Evolutionary conservation across 2,113 vertebrate species (phyloP), one percentile per base, ranked within the genome.

Genomic region (Pollimyrus isidori): DNA sequence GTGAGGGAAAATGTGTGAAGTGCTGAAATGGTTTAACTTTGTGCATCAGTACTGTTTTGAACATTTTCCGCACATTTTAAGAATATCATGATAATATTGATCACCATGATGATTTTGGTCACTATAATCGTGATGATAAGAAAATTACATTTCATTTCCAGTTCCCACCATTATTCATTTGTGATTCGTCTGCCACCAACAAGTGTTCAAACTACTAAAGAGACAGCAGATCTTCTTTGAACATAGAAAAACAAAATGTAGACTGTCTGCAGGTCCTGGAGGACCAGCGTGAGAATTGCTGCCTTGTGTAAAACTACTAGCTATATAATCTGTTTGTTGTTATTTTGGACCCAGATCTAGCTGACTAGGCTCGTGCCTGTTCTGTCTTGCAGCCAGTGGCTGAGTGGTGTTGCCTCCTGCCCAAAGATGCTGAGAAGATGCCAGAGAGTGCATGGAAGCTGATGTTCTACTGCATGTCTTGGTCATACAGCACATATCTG

Each of bases 381-480:
- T 87, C 2, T 89, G 89, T 90, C 62, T 89, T 5, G n/a, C 94
- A 99, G 98, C 98, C 98, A 48, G 93, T 99, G 0, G 97, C 94
- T 83, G 93, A 93, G 19, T 94, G 96, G 96, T 98, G 96, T 92
- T 91, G 91, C 49, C 92, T 99, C 90, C 95, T 96, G 92, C 97
- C 97, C 10, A 96, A 94, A 91, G 98, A 99, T 95, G 97, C 97
- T 0, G 96, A 96, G 92, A 99, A 99, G 96, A 96, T 99, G 96
- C 98, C 98, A 0, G 98, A 99, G 95, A 99, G 98, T 10, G 95
- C 96, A 88, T 99, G 98, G 98, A 99, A 99, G 95, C 95, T 99
- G 93, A 94, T 97, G 84, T 99, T 99, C 97, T 99, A 99, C 95
- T 94, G 95, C 0, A 90, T 97, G 80, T 96, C 97, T 15, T 99